Conservation (phyloP, 2,888 invertebrate species). For the Drosophila flavopinicola region DNA sequence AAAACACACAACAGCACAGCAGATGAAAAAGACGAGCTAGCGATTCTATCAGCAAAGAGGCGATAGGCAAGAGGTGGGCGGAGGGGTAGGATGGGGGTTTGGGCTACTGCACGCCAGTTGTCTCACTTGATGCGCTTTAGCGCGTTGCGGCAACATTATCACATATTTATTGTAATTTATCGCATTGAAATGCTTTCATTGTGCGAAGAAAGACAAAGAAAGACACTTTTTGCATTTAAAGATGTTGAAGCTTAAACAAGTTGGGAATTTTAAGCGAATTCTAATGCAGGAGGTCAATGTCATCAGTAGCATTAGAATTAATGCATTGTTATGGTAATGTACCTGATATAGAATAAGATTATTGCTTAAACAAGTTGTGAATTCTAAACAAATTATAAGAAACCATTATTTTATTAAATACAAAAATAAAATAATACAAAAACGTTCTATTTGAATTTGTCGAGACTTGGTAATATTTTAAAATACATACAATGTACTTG, state of each 20-base stretch:
- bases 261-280: conserved; percentile 9
- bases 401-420: no score
- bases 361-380: not conserved
- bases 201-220: not conserved
- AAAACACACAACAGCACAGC: not conserved
- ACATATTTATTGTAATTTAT: conserved; percentile 26
- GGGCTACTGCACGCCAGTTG: no score
- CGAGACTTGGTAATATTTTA: no score
- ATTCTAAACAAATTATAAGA: not conserved
- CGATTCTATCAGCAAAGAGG: conserved; percentile 8
- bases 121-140: not conserved
- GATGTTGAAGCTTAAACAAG: not conserved
- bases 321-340: no score
- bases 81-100: not conserved
- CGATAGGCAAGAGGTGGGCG: not conserved
- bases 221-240: no score
- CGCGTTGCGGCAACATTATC: conserved; percentile 24
- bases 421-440: no score
- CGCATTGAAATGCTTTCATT: conserved; percentile 5
- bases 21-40: conserved; percentile 13
- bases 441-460: no score
- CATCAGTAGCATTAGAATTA: no score
- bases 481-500: no score
- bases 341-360: no score
- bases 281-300: no score